phyloP scores from a whole-genome alignment of 2,113 vertebrate genomes.

The Puffinus mauretanicus region DNA sequence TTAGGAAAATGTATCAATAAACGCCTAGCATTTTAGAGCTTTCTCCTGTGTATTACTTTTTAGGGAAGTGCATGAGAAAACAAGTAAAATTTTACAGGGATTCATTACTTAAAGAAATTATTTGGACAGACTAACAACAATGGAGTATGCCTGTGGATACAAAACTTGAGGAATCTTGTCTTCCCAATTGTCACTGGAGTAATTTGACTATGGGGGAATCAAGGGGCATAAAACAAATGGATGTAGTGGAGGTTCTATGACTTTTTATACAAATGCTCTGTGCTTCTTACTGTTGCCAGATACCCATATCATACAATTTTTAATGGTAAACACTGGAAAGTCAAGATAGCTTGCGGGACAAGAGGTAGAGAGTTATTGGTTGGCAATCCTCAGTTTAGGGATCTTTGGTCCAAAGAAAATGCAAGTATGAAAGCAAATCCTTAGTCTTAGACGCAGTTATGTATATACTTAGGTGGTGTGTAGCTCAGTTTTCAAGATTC shows the following conservation, averaged over 20 bases:
- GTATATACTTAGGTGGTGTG: not conserved
- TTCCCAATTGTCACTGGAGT: not conserved
- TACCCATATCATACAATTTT: not conserved
- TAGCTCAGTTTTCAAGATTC: not conserved
- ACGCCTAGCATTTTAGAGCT: not conserved
- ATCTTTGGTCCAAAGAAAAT: not conserved
- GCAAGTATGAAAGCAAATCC: not conserved
- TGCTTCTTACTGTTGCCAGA: not conserved
- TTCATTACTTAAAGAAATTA: not conserved
- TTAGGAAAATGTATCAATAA: not conserved
- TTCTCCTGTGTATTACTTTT: not conserved
- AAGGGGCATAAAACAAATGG: not conserved
- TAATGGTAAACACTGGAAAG: not conserved
- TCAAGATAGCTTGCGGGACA: not conserved
- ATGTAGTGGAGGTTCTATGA: not conserved
- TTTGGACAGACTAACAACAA: not conserved
- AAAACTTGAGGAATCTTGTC: not conserved
- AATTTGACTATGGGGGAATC: not conserved
- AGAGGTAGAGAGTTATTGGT: not conserved
- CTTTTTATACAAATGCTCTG: not conserved
- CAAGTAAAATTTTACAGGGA: not conserved
- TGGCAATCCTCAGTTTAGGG: not conserved
- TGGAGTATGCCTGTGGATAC: not conserved
- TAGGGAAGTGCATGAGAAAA: not conserved
- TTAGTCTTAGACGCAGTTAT: not conserved